A percentile compares a stretch with the other conserved stretches of the same genome.
These are phyloP conservation scores for Aviceda subcristata DNA, from an alignment of 2,113 vertebrate species.

Conservation along the genomic window DNA sequence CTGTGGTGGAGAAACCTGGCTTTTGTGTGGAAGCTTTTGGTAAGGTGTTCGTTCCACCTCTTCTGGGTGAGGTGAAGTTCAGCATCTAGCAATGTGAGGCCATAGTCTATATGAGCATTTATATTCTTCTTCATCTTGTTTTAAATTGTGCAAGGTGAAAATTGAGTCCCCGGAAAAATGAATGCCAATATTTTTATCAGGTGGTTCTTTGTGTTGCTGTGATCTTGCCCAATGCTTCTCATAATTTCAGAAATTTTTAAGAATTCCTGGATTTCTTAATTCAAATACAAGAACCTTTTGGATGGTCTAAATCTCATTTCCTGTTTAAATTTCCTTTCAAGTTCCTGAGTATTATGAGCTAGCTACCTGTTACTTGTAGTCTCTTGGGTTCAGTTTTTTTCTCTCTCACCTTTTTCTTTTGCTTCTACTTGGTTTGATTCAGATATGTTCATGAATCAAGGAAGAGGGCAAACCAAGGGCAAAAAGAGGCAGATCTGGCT, in stretches of 20 bases:
- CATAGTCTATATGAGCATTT: background rate
- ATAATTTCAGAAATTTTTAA: background rate
- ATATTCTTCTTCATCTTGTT: background rate
- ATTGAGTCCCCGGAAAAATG: background rate
- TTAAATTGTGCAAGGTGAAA: background rate
- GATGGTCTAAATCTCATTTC: background rate
- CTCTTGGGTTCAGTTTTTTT: constrained; percentile 6
- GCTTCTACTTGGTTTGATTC: background rate
- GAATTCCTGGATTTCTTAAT: background rate
- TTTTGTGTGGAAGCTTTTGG: background rate
- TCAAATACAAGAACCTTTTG: background rate
- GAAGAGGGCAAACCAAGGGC: background rate
- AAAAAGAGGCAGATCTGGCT: background rate
- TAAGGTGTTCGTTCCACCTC: background rate
- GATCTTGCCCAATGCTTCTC: background rate
- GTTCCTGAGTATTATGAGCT: background rate
- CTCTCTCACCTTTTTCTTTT: background rate
- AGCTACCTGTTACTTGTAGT: constrained; percentile 11
- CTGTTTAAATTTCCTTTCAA: background rate
- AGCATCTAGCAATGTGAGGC: background rate
- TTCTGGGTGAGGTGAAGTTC: background rate
- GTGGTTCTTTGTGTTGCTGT: background rate
- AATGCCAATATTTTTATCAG: background rate
- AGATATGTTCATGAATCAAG: constrained; percentile 25
- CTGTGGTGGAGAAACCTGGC: background rate